These are phyloP conservation scores for Anastrepha obliqua DNA, from an alignment of 1,140 invertebrate species.

Conservation along the genomic window DNA sequence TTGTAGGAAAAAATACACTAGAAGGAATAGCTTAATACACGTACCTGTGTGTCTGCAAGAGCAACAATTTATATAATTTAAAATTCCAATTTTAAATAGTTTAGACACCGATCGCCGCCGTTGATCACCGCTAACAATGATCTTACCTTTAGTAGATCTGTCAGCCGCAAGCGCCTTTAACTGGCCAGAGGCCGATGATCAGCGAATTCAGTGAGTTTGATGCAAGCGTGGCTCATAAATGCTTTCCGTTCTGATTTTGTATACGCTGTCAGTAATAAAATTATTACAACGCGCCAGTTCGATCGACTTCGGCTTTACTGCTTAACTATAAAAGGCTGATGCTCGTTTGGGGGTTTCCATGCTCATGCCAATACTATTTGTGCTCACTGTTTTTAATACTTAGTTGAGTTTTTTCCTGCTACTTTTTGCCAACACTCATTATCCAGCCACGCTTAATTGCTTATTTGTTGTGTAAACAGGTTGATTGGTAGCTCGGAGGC, in stretches of 20 bases:
- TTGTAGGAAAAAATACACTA: neutral
- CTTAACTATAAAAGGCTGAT: constrained; percentile 9
- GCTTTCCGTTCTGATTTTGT: constrained; percentile 48
- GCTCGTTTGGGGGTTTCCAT: neutral
- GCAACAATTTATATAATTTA: constrained; percentile 25
- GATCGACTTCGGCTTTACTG: constrained; percentile 26
- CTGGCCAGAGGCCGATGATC: neutral
- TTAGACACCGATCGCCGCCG: neutral
- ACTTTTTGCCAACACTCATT: neutral
- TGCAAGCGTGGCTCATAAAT: constrained; percentile 37
- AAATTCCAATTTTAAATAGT: constrained; percentile 32
- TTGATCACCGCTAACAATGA: neutral
- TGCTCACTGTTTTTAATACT: neutral
- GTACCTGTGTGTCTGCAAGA: neutral
- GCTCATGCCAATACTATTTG: neutral
- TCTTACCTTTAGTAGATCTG: neutral
- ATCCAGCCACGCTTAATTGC: constrained; percentile 23
- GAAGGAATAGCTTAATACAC: neutral
- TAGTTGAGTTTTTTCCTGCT: neutral
- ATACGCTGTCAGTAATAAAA: constrained; percentile 46
- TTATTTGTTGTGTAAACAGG: constrained; percentile 51
- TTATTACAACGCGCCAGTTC: constrained; percentile 30
- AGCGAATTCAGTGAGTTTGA: neutral
- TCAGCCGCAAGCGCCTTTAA: neutral
- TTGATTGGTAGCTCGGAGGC: constrained; percentile 17